Base-by-base conservation (phyloP, 2,797 vertebrate genomes). In the Diglossa cyanea region DNA sequence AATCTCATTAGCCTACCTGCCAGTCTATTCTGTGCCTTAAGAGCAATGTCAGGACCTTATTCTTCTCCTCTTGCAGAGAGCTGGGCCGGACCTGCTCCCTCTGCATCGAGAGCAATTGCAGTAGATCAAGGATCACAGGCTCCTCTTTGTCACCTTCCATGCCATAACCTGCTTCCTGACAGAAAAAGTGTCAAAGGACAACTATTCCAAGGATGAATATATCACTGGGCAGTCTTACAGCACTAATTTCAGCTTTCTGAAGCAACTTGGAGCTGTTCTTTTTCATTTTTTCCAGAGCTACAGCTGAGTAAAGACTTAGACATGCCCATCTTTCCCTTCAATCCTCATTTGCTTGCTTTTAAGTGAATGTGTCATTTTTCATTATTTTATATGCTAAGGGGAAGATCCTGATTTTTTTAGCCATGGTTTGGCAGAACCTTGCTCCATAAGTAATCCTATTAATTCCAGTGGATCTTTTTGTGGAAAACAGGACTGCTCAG, bases 391-490 rank as follows among this genome's bases (percentile, higher is more conserved):
- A 47, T 1, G 2, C 44, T 57, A 47, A 55, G 39, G 74, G 31
- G 19, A 17, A 95, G 42, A 80, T 74, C 33, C 37, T 77, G 75
- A 80, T 39, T 66, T 35, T 87, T 90, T 94, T 47, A 66, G 78
- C 42, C 50, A 68, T 42, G 21, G 21, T 94, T 92, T 92, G 89
- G 47, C 79, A 95, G 78, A 87, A 54, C 9, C 13, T 91, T 75
- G 16, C 75, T 95, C 76, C 70, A 70, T 37, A 80, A 97, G 68
- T 84, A 93, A 88, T 68, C 62, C 54, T 61, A 9, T 75, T 81
- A 83, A 45, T 51, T 78, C 62, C 26, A 68, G 25, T 24, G 44
- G 47, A 44, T 73, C 20, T 67, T 42, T 40, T 31, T 78, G 47
- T 71, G 51, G 72, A 67, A 73, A 81, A 67, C 1, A 63, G 19